Conservation (phyloP, 2,888 invertebrate genomes). For the Acrocyrtus sp. region DNA sequence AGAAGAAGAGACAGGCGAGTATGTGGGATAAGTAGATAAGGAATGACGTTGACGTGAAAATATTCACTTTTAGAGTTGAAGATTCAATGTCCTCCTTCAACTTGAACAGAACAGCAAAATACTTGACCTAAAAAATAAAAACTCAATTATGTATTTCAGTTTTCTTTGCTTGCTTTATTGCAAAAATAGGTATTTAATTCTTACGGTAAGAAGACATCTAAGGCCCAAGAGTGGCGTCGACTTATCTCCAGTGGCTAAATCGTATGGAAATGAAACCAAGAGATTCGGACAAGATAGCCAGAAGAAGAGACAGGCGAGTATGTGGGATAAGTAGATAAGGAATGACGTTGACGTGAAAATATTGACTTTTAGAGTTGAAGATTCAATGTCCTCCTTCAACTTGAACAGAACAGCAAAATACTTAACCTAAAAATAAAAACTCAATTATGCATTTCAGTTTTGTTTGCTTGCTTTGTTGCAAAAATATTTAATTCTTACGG, state of each 20-base stretch:
- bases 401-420: constrained; percentile 37
- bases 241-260: constrained; percentile 2
- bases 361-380: constrained; percentile 53
- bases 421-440: constrained; percentile 23
- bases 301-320: constrained; percentile 55
- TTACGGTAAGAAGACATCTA: constrained; percentile 30
- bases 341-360: constrained; percentile 50
- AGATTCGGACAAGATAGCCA: constrained; percentile 3
- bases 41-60: constrained; percentile 50
- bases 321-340: constrained; percentile 53
- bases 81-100: constrained; percentile 48
- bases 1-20: constrained; percentile 54
- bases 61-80: constrained; percentile 52
- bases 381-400: constrained; percentile 45
- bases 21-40: constrained; percentile 54
- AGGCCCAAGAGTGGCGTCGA: constrained; percentile 9
- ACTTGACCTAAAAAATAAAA: constrained; percentile 46
- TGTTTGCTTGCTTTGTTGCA: too few relatives aligned
- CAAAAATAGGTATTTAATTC: too few relatives aligned
- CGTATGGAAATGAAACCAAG: constrained; percentile 32
- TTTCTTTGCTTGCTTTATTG: too few relatives aligned
- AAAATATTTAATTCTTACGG: constrained; percentile 27
- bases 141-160: too few relatives aligned
- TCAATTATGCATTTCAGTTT: too few relatives aligned
- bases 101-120: constrained; percentile 27